These are phyloP conservation scores for Ceramica pisi DNA, from an alignment of 2,888 invertebrate species.

Conservation along the genomic window DNA sequence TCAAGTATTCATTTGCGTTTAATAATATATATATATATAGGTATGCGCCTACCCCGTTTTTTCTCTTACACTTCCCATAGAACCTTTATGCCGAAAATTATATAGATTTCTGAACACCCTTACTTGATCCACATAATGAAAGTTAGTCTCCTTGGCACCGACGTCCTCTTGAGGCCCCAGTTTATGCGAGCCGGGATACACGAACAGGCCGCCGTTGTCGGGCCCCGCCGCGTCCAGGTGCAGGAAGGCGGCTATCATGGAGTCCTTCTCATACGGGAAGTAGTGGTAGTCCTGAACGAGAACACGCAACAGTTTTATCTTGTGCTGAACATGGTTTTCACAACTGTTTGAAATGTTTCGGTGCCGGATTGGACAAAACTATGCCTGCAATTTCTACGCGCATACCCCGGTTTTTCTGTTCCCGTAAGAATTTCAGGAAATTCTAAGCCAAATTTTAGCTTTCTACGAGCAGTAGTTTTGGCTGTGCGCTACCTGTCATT, in stretches of 20 bases:
- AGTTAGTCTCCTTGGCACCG: constrained; percentile 83
- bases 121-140: constrained; percentile 88
- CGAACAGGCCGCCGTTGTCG: constrained; percentile 91
- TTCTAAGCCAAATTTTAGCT: no score
- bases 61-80: no score
- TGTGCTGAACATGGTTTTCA: neutral
- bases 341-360: neutral
- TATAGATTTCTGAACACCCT: neutral
- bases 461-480: no score
- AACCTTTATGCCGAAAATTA: no score
- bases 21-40: no score
- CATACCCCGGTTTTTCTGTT: no score
- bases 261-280: constrained; percentile 90
- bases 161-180: constrained; percentile 90
- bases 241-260: constrained; percentile 91
- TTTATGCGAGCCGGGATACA: constrained; percentile 91
- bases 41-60: no score
- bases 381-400: no score
- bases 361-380: no score
- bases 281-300: constrained; percentile 90
- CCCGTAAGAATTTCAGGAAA: no score
- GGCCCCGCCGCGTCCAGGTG: constrained; percentile 90
- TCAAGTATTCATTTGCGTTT: no score
- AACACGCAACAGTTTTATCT: neutral
- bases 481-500: no score